phyloP scores from a whole-genome alignment of 2,888 invertebrate species.

The Ypsolopha scabrella region DNA sequence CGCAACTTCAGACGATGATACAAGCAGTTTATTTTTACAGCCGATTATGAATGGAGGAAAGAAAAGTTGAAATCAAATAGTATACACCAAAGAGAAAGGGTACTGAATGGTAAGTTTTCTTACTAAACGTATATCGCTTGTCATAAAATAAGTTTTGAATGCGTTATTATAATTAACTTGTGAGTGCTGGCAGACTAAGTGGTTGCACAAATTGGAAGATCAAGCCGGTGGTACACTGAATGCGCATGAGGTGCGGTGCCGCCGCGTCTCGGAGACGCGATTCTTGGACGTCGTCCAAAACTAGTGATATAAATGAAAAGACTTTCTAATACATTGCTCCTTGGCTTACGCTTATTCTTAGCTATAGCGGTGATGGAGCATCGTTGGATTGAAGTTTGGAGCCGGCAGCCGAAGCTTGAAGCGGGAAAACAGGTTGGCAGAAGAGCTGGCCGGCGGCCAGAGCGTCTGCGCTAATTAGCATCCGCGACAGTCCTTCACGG shows the following conservation, averaged over 20 bases:
- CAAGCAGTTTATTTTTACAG: too few species aligned
- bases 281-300: not conserved
- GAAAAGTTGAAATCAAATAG: too few species aligned
- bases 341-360: not conserved
- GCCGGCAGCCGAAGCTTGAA: not conserved
- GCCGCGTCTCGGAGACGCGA: not conserved
- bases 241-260: not conserved
- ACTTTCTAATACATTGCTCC: not conserved
- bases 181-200: too few species aligned
- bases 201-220: not conserved
- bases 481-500: slow-evolving; percentile 17
- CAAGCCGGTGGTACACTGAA: not conserved
- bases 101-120: too few species aligned
- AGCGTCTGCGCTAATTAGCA: slow-evolving; percentile 12
- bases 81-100: too few species aligned
- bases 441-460: slow-evolving; percentile 30
- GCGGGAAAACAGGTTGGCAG: not conserved
- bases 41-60: too few species aligned
- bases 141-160: too few species aligned
- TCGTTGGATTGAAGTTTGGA: not conserved
- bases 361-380: not conserved
- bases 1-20: too few species aligned
- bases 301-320: not conserved
- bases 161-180: too few species aligned
- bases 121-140: too few species aligned